Conservation (phyloP, 2,113 vertebrate genomes). For the Hiodon tergisus region DNA sequence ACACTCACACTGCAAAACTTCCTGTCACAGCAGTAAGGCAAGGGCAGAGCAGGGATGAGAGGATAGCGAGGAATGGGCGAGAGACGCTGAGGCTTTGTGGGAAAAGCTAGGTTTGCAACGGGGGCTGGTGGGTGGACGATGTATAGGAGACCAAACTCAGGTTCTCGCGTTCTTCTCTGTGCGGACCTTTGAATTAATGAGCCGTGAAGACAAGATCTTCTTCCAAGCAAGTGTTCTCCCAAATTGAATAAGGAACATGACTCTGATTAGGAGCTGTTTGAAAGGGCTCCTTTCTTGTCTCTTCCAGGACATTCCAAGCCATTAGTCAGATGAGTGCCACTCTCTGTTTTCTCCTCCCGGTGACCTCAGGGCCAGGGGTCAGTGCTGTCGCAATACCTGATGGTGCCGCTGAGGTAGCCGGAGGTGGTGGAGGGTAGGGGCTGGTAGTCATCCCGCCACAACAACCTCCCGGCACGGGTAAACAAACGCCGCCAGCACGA, state of each 20-base stretch:
- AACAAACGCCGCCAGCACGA: background rate
- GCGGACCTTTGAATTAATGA: conserved; percentile 39
- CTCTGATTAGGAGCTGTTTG: conserved; percentile 61
- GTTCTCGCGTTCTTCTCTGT: background rate
- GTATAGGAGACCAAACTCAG: background rate
- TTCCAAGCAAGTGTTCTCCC: conserved; percentile 56
- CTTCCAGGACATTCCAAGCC: conserved; percentile 59
- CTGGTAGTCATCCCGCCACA: background rate
- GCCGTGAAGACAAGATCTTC: conserved; percentile 48
- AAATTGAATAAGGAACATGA: conserved; percentile 57
- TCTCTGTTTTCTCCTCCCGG: conserved; percentile 49
- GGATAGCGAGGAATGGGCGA: too few relatives aligned
- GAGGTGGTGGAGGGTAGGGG: too few relatives aligned
- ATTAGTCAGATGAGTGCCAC: conserved; percentile 54
- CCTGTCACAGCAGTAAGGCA: too few relatives aligned
- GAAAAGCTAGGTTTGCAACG: background rate
- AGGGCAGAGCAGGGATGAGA: background rate
- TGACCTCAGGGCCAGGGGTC: conserved; percentile 49
- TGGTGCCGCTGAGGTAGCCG: background rate
- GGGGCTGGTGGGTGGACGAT: background rate
- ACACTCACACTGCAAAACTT: too few relatives aligned
- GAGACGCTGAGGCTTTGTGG: background rate
- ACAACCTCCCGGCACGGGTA: background rate
- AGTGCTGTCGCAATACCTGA: conserved; percentile 43
- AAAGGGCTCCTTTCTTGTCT: conserved; percentile 62